Conservation (phyloP, 2,888 invertebrate species). For the Trachelus iudaicus region DNA sequence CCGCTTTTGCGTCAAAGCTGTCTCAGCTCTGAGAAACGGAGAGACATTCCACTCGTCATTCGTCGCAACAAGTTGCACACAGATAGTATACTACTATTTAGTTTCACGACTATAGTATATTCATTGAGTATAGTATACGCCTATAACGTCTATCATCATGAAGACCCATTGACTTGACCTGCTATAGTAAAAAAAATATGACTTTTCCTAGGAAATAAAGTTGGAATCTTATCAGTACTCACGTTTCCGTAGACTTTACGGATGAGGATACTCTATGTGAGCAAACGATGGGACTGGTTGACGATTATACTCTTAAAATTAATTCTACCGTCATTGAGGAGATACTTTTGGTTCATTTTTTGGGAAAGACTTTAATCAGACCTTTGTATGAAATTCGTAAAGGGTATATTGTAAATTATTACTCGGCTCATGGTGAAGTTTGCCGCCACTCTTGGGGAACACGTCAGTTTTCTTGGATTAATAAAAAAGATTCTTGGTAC, state of each 20-base stretch:
- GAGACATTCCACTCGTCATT: constrained; percentile 6
- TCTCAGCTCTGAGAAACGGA: neutral
- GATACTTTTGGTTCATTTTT: neutral
- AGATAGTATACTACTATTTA: neutral
- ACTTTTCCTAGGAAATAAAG: neutral
- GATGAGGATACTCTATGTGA: neutral
- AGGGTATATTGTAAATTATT: neutral
- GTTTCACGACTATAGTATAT: neutral
- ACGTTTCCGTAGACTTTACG: neutral
- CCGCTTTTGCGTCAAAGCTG: constrained; percentile 19
- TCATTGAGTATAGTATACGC: neutral
- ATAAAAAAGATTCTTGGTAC: neutral
- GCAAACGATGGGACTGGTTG: neutral
- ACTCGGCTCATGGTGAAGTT: neutral
- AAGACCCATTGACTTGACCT: neutral
- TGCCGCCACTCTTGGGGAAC: neutral
- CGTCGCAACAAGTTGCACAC: constrained; percentile 48
- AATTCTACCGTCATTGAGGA: neutral
- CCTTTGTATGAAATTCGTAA: neutral
- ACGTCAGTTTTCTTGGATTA: neutral
- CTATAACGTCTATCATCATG: neutral
- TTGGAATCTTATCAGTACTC: neutral
- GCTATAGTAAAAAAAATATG: neutral
- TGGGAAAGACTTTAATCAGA: neutral
- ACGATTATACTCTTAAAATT: neutral